Evolutionary conservation across 2,797 vertebrate genomes (phyloP), one percentile per base, ranked within the genome.

Genomic region (Tragelaphus eurycerus): DNA sequence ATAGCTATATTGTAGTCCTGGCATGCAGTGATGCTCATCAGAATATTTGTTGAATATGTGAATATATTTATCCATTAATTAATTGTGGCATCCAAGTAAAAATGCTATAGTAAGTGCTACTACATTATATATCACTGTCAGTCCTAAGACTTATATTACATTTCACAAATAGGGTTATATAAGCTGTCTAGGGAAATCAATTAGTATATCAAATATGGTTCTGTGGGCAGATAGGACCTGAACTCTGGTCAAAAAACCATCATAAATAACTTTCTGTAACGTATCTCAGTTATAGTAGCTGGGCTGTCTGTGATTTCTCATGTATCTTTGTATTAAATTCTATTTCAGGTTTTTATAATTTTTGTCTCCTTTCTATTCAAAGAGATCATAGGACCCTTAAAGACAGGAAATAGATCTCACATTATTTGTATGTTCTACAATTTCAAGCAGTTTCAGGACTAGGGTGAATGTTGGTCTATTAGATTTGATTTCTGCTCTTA

Each of bases 371-470:
- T 1, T 82, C n/a, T 92, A 29, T 74, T 95, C 27, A 90, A 64
- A 27, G 71, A 76, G 29, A 81, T 79, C 3, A 92, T 25, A 43
- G 4, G 17, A 21, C 15, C 48, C n/a, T 84, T 84, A 21, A 92
- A 74, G 57, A 89, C 14, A 84, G n/a, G 3, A 4, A 57, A 31
- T 15, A 46, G 54, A 17, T 46, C 5, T 78, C n/a, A 90, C 31
- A 67, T 64, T 89, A 67, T 91, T 92, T 96, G 15, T 79, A 43
- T 86, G 93, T 97, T 83, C 15, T 31, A 83, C 21, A 94, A 78
- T 67, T 89, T 17, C 83, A 94, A 81, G 23, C 86, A 84, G 23
- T 92, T 92, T 96, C 85, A 97, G 31, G 34, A n/a, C 46, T 89
- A 19, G n/a, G 2, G 57, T 52, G 74, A 89, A 89, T 95, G 21